These are phyloP conservation scores for Conus betulinus DNA, from an alignment of 1,140 invertebrate genomes.

Conservation along the genomic window DNA sequence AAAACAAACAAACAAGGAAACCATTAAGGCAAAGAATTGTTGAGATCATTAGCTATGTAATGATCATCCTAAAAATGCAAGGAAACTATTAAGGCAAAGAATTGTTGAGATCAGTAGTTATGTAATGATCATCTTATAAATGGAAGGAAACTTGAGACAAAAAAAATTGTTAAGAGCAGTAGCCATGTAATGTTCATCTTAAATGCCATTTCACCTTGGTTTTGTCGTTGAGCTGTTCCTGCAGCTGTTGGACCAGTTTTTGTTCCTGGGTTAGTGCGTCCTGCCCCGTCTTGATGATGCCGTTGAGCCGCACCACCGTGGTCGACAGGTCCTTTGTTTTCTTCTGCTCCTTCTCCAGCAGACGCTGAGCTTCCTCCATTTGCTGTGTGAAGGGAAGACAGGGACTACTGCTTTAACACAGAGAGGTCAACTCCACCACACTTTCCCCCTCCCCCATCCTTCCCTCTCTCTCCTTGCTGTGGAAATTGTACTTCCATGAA, in stretches of 20 bases:
- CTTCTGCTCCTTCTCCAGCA: conserved; percentile 67
- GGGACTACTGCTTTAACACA: too few species aligned
- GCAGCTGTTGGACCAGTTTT: conserved; percentile 65
- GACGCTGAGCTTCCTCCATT: conserved; percentile 61
- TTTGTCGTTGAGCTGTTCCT: conserved; percentile 56
- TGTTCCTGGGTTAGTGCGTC: conserved; percentile 73
- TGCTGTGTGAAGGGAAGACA: conserved; percentile 41
- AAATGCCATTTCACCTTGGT: conserved; percentile 37
- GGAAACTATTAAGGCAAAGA: too few species aligned
- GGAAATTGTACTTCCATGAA: too few species aligned
- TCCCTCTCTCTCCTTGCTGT: too few species aligned
- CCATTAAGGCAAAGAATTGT: neutral
- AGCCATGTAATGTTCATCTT: too few species aligned
- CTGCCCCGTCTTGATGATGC: conserved; percentile 74
- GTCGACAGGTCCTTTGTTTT: conserved; percentile 72
- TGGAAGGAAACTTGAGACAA: neutral
- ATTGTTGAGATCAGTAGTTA: too few species aligned
- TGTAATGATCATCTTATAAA: too few species aligned
- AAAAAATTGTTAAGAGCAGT: neutral
- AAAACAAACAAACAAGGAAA: too few species aligned
- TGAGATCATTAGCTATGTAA: too few species aligned
- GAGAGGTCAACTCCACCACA: too few species aligned
- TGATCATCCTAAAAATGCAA: neutral
- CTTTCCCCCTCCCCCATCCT: too few species aligned
- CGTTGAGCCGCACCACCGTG: conserved; percentile 70